Base-by-base conservation (phyloP, 2,797 vertebrate genomes). In the Trematomus bernacchii region DNA sequence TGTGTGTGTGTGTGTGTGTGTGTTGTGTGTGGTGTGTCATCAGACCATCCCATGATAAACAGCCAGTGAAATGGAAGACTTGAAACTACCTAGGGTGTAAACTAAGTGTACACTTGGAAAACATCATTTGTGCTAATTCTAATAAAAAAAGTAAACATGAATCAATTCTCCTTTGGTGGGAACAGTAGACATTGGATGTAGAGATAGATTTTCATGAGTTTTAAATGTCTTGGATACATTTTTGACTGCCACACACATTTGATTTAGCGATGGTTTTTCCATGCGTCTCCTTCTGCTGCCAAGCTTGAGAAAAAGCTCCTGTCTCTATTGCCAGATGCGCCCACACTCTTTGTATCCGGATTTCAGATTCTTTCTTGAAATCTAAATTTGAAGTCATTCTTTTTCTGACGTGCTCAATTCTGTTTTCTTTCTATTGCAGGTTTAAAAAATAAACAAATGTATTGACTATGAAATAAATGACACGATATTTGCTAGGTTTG, bases 401-500 rank as follows among this genome's bases (percentile, higher is more conserved):
- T 90, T 91, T 84, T 78, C 84, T 79, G 87, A 87, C 21, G 83
- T 89, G n/a, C 85, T 91, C 70, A 55, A 80, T 87, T 90, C 65
- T 84, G 73, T 93, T 93, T 93, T 79, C 83, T 94, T 95, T 95
- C 77, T 93, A 89, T 93, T 87, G 89, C 90, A 93, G n/a, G n/a
- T 95, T 92, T 85, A 5, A 64, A 79, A 89, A 82, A 76, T 73
- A 92, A 93, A 90, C 66, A 93, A 93, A 91, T 93, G 89, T 93
- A 93, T 91, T 88, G 91, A 92, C 88, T 94, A 94, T 93, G 90
- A 94, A 93, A 94, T 93, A 93, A 94, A 95, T 91, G 89, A 94
- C 92, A 94, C 88, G 84, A 94, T 95, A 94, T 95, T 96, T 95
- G 96, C 96, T 96, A 96, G 96, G 95, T 95, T 94, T 96, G 93